Evolutionary conservation across 1,140 invertebrate genomes (phyloP).

Genomic region (Lepidurus arcticus): DNA sequence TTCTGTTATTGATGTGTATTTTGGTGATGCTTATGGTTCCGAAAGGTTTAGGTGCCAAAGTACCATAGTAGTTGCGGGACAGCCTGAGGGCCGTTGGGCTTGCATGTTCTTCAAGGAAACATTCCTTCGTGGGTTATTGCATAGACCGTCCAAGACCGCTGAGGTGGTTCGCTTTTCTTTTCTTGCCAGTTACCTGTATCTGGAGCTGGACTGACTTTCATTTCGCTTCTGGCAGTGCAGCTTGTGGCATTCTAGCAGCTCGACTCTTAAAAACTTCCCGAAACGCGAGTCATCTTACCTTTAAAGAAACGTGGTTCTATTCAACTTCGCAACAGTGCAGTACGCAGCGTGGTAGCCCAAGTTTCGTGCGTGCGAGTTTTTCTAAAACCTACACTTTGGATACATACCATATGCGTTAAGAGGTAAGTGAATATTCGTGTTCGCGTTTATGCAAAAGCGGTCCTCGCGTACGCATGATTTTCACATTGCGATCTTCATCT

Average conservation of each 20-base stretch:
- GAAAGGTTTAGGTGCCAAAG: neutral
- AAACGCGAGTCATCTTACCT: neutral
- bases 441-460: neutral
- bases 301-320: neutral
- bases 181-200: constrained; percentile 18
- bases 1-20: too few species aligned
- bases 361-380: neutral
- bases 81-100: neutral
- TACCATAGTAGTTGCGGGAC: neutral
- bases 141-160: neutral
- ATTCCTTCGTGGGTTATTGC: constrained; percentile 17
- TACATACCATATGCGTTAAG: neutral
- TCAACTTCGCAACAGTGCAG: constrained; percentile 6
- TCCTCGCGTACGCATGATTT: too few species aligned
- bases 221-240: neutral
- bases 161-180: constrained; percentile 2
- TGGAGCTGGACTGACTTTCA: constrained; percentile 7
- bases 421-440: neutral
- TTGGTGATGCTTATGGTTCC: too few species aligned
- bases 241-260: neutral
- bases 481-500: too few species aligned
- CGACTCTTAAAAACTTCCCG: neutral
- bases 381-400: neutral
- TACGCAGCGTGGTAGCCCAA: neutral
- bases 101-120: neutral